A percentile compares a stretch with the other conserved stretches of the same genome.
Conservation (phyloP, 1,140 invertebrate species). For the Listronotus oregonensis region DNA sequence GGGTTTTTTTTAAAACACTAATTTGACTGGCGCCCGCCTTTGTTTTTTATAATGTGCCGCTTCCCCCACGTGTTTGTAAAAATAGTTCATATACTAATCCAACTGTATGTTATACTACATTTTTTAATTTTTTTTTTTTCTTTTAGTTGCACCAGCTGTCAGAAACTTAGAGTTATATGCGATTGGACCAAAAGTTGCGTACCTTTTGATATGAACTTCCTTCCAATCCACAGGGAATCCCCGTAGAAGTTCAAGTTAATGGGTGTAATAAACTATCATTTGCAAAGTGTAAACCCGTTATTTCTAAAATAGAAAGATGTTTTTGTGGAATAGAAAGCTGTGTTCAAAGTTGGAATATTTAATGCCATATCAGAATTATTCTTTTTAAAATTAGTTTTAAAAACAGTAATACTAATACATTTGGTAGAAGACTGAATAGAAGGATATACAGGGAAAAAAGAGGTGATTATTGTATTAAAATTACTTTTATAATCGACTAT, state of each 20-base stretch:
- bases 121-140: no score
- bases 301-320: constrained; percentile 33
- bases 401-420: constrained; percentile 38
- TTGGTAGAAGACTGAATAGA: constrained; percentile 34
- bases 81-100: no score
- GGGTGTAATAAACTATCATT: constrained; percentile 40
- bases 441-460: constrained; percentile 34
- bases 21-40: no score
- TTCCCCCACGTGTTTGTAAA: no score
- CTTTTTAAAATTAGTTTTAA: constrained; percentile 41
- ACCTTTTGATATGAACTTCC: constrained; percentile 45
- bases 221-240: constrained; percentile 33
- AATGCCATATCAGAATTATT: constrained; percentile 39
- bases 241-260: constrained; percentile 35
- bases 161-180: constrained; percentile 45
- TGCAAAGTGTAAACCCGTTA: constrained; percentile 40
- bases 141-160: constrained; percentile 38
- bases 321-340: constrained; percentile 41
- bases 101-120: no score
- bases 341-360: constrained; percentile 40
- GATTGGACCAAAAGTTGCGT: constrained; percentile 36
- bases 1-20: no score
- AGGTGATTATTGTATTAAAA: constrained; percentile 33
- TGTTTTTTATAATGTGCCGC: no score
- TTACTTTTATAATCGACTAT: no score